phyloP scores from a whole-genome alignment of 2,888 invertebrate genomes.

The Volucella bombylans region DNA sequence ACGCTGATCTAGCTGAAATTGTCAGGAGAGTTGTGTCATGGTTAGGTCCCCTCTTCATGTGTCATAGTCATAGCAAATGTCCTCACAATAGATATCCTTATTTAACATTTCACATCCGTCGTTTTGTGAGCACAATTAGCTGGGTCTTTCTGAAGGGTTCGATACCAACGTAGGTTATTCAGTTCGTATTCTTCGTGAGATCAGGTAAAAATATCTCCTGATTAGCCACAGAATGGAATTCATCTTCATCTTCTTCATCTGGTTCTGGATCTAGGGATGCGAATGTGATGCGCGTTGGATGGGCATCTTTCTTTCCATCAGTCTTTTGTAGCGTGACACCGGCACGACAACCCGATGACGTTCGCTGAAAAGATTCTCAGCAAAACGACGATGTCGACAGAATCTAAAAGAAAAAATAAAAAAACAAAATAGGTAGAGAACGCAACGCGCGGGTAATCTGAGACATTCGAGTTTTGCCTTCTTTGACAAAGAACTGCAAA shows the following conservation, averaged over 20 bases:
- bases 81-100: conserved; percentile 71
- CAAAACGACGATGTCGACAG: background rate
- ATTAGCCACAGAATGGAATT: conserved; percentile 72
- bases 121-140: conserved; percentile 70
- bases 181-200: conserved; percentile 55
- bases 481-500: conserved; percentile 55
- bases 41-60: conserved; percentile 15
- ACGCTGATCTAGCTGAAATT: conserved; percentile 41
- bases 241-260: conserved; percentile 52
- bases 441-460: conserved; percentile 61
- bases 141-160: conserved; percentile 44
- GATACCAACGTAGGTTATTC: conserved; percentile 36
- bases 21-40: conserved; percentile 10
- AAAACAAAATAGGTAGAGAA: background rate
- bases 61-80: conserved; percentile 34
- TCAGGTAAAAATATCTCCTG: conserved; percentile 71
- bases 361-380: conserved; percentile 64
- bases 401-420: background rate
- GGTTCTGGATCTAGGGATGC: background rate
- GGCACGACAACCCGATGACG: conserved; percentile 71
- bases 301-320: conserved; percentile 19
- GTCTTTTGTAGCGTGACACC: conserved; percentile 63
- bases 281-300: conserved; percentile 24
- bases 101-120: conserved; percentile 73
- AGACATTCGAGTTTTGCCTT: conserved; percentile 54